These are phyloP conservation scores for Micromesistius poutassou DNA, from an alignment of 2,797 vertebrate genomes.

Conservation along the genomic window DNA sequence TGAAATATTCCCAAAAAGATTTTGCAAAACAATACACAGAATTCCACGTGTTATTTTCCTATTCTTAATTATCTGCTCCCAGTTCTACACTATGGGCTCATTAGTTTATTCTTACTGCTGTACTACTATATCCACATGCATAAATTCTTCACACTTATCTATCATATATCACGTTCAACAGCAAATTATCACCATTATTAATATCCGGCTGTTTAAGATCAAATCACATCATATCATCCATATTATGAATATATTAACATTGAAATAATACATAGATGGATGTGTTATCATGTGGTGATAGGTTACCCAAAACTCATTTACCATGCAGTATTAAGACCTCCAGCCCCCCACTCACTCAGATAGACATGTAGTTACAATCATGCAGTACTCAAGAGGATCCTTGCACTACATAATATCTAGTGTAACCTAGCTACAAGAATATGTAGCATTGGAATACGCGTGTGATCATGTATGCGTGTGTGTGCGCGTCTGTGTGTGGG, in stretches of 20 bases:
- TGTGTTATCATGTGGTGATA: not conserved
- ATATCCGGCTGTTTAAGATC: too few relatives aligned
- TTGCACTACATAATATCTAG: constrained; percentile 54
- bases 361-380: constrained; percentile 65
- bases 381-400: constrained; percentile 58
- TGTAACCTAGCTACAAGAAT: constrained; percentile 42
- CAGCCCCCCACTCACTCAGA: constrained; percentile 46
- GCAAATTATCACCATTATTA: not conserved
- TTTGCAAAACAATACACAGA: not conserved
- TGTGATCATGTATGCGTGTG: not conserved
- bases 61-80: too few relatives aligned
- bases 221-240: not conserved
- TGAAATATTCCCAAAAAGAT: not conserved
- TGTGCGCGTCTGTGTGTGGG: constrained; percentile 13
- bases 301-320: not conserved
- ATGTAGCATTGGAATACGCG: not conserved
- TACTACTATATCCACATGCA: too few relatives aligned
- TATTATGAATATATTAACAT: not conserved
- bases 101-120: too few relatives aligned
- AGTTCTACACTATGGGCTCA: too few relatives aligned
- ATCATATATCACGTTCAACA: not conserved
- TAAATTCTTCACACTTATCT: too few relatives aligned
- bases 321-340: constrained; percentile 43
- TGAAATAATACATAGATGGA: not conserved
- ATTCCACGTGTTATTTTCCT: too few relatives aligned